Base-by-base conservation (phyloP, 2,888 invertebrate genomes). In the Cephus pygmeus region DNA sequence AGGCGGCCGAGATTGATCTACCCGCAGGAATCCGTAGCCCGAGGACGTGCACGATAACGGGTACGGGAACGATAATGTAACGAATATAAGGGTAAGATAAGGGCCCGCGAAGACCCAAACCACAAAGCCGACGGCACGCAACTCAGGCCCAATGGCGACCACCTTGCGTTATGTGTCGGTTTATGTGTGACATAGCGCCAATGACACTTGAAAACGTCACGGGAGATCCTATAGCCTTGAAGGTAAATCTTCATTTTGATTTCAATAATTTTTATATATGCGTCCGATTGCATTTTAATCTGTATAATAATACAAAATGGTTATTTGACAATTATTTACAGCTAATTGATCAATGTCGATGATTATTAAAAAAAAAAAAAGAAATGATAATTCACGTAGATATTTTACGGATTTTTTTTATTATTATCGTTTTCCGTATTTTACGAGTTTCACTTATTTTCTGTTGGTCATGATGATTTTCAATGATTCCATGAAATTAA, bases 61-160 rank as follows among this genome's bases (percentile, higher is more conserved):
- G 87, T 87, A 87, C 84, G 85, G 83, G 83, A 83, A 85, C 84
- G 85, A 88, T 88, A 87, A 87, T 85, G 87, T 86, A 87, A 86
- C 86, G 87, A 85, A 84, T 77, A 78, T 79, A 76, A 69, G 82
- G 40, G 40, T 56, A 56, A 87, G 88, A 88, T 88, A 88, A 87
- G 86, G 82, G 73, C 75, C 40, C 76, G 79, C 73, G 79, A 75
- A 79, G 79, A 75, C 78, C 68, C 78, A 69, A 79, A 81, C 81
- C 77, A 80, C 85, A 85, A 85, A 84, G 76, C 80, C 79, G 81
- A 33, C 77, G 79, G 71, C 76, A 78, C 76, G 69, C 71, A 56
- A 56, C 40, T 15, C 40, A 23, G 40, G 40, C 40, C 40, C 40
- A 9, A 56, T 23, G 40, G 2, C 23, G 40, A 56, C 23, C 23